phyloP scores from a whole-genome alignment of 2,797 vertebrate species.

The Neopelma chrysocephalum region DNA sequence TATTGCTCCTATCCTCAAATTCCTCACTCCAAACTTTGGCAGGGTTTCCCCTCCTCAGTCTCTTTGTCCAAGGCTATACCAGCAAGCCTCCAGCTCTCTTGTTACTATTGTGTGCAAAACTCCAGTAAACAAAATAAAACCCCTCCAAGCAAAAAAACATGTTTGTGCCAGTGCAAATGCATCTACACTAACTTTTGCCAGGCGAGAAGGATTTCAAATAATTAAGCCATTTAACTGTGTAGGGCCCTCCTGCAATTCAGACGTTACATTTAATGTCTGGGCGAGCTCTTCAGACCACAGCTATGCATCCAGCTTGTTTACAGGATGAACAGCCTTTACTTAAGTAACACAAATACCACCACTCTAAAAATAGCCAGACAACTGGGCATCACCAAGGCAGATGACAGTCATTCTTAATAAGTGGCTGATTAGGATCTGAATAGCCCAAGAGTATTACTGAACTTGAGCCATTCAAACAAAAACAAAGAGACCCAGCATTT shows the following conservation, averaged over 20 bases:
- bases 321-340: neutral
- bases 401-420: neutral
- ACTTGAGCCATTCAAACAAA: neutral
- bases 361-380: slow-evolving; percentile 33
- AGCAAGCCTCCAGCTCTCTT: slow-evolving; percentile 19
- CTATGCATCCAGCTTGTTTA: slow-evolving; percentile 30
- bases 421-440: neutral
- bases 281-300: slow-evolving; percentile 1
- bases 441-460: neutral
- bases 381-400: slow-evolving; percentile 27
- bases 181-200: neutral
- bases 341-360: slow-evolving; percentile 1
- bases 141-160: neutral
- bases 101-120: slow-evolving; percentile 23
- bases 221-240: neutral
- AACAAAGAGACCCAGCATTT: neutral
- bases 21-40: slow-evolving; percentile 17
- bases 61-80: neutral
- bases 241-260: neutral
- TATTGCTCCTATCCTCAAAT: slow-evolving; percentile 39
- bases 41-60: neutral
- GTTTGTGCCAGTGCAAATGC: neutral
- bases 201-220: neutral
- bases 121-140: slow-evolving; percentile 28
- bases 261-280: neutral